Conservation (phyloP, 2,888 invertebrate species). For the Brachycybe producta region DNA sequence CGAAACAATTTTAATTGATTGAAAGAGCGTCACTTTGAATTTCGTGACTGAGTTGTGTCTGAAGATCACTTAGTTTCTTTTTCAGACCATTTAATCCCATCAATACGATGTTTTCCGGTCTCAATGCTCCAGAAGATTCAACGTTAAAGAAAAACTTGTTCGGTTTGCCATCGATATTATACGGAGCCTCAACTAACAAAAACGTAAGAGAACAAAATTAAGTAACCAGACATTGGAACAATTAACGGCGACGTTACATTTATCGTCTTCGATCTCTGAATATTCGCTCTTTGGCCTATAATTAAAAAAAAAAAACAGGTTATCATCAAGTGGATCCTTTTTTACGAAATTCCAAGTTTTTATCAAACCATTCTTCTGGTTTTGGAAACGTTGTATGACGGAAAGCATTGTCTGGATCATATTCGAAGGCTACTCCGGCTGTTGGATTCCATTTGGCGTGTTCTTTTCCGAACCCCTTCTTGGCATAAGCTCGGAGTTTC, state of each 20-base stretch:
- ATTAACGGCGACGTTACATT: conserved; percentile 43
- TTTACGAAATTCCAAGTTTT: neutral
- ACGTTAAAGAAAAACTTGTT: conserved; percentile 96
- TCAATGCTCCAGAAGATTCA: conserved; percentile 84
- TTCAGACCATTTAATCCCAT: conserved; percentile 88
- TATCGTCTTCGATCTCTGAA: conserved; percentile 80
- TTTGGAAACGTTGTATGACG: conserved; percentile 89
- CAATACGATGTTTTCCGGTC: conserved; percentile 91
- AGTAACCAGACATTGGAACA: conserved; percentile 4
- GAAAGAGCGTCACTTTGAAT: conserved; percentile 59
- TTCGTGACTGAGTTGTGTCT: conserved; percentile 80
- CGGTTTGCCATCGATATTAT: conserved; percentile 86
- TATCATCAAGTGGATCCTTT: neutral
- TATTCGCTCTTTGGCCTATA: conserved; percentile 84
- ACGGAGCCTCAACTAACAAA: conserved; percentile 67
- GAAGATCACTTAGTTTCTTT: conserved; percentile 87
- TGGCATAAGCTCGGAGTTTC: conserved; percentile 87
- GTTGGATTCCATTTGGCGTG: conserved; percentile 99
- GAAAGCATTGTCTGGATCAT: conserved; percentile 97
- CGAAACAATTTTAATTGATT: conserved; percentile 20
- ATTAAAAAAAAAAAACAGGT: neutral
- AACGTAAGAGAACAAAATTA: too few species aligned
- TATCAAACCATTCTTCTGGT: conserved; percentile 76
- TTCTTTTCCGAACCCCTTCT: conserved; percentile 94
- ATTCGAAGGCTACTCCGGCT: conserved; percentile 95